Conservation (phyloP, 1,140 invertebrate genomes). For the Pseudobourletiella spinata region DNA sequence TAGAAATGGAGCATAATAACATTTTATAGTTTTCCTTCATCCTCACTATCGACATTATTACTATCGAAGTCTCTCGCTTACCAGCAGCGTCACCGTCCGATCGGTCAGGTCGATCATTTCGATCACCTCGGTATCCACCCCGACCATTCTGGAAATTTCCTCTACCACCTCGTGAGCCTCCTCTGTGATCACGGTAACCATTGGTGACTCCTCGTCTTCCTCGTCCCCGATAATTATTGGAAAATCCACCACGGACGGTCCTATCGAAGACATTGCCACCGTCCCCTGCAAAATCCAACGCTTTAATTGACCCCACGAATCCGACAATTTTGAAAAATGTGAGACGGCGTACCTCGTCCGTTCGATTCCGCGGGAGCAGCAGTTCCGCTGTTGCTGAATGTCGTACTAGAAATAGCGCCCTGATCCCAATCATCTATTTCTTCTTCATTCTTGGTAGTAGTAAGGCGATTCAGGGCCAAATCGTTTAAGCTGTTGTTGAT, state of each 20-base stretch:
- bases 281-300: background rate
- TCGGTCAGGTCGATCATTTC: background rate
- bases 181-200: background rate
- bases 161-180: background rate
- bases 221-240: background rate
- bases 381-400: background rate
- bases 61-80: background rate
- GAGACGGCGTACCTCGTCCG: background rate
- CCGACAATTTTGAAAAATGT: background rate
- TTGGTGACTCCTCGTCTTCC: background rate
- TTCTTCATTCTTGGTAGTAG: constrained; percentile 6
- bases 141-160: background rate
- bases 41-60: background rate
- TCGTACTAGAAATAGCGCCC: background rate
- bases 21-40: background rate
- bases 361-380: background rate
- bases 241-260: background rate
- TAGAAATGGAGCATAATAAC: background rate
- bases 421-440: constrained; percentile 6
- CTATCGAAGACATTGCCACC: background rate
- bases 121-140: background rate
- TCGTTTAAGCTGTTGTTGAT: background rate
- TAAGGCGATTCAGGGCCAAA: constrained; percentile 2
- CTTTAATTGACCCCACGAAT: background rate
- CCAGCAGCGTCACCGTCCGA: background rate